phyloP scores from a whole-genome alignment of 35 echinoderm and acorn worm genomes.

The Ophioderma brevispina region DNA sequence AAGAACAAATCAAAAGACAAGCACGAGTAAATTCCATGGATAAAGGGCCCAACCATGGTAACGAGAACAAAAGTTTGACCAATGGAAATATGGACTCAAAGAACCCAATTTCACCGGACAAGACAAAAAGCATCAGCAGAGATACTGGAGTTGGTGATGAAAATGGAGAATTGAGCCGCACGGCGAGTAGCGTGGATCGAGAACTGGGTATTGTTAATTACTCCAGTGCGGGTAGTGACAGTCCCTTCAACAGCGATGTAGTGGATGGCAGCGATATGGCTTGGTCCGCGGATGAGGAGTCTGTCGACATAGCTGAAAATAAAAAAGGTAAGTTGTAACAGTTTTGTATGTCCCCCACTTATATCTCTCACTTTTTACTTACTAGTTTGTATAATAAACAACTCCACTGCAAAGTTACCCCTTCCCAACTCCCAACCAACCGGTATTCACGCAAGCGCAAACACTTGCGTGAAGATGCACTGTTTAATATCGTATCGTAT shows the following conservation, averaged over 20 bases:
- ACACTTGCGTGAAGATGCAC: no score
- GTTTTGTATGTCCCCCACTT: no score
- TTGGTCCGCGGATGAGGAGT: background rate
- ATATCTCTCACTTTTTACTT: no score
- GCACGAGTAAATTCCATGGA: background rate
- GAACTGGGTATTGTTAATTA: background rate
- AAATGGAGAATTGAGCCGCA: background rate
- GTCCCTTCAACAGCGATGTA: background rate
- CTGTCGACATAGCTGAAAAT: background rate
- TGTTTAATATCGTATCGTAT: no score
- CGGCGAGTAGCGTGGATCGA: background rate
- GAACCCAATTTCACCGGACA: background rate
- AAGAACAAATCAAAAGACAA: background rate
- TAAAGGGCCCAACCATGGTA: background rate
- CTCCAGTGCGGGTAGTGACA: background rate
- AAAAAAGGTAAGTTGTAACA: no score
- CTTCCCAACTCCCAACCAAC: no score
- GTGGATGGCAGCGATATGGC: background rate
- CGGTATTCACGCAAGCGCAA: no score
- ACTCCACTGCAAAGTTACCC: no score
- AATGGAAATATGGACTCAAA: background rate
- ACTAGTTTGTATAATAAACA: no score
- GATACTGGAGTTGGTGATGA: background rate
- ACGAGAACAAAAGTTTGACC: background rate
- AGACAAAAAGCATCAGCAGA: background rate